Percentiles rank a stretch among this genome's conserved stretches.
Conservation (phyloP, 2,888 invertebrate genomes). For the Quadriops clusia region DNA sequence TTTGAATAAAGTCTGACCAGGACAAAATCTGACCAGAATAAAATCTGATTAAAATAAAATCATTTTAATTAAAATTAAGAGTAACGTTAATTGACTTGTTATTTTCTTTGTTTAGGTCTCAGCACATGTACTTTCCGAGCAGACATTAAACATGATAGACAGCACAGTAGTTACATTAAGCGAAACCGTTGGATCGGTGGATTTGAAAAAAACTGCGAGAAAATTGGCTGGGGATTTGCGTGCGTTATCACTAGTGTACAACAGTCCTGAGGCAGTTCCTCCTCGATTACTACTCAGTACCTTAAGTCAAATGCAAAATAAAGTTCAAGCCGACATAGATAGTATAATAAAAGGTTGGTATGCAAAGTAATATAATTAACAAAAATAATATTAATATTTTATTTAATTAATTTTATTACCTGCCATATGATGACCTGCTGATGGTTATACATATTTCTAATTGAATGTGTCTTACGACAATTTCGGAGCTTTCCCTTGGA, state of each 20-base stretch:
- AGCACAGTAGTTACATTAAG: constrained; percentile 49
- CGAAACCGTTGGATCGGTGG: constrained; percentile 41
- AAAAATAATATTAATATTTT: neutral
- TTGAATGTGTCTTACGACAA: no score
- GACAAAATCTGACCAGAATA: no score
- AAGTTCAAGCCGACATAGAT: constrained; percentile 27
- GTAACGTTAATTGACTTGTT: constrained; percentile 3
- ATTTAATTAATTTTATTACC: no score
- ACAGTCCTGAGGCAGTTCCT: constrained; percentile 32
- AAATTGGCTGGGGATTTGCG: constrained; percentile 45
- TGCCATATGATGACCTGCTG: no score
- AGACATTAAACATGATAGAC: constrained; percentile 48
- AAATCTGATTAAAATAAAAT: no score
- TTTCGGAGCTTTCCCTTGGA: no score
- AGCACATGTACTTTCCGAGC: constrained; percentile 47
- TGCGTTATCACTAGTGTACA: constrained; percentile 46
- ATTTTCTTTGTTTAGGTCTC: constrained; percentile 38
- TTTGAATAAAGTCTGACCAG: neutral
- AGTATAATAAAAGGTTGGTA: constrained; percentile 17
- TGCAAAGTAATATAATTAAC: constrained; percentile 4
- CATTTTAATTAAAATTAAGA: constrained; percentile 1
- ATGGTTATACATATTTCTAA: no score
- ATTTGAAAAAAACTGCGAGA: constrained; percentile 40
- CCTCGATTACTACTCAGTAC: constrained; percentile 28
- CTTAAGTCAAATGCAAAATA: constrained; percentile 28